Conservation (phyloP, 2,888 invertebrate genomes). For the Pharmacophagus antenor region DNA sequence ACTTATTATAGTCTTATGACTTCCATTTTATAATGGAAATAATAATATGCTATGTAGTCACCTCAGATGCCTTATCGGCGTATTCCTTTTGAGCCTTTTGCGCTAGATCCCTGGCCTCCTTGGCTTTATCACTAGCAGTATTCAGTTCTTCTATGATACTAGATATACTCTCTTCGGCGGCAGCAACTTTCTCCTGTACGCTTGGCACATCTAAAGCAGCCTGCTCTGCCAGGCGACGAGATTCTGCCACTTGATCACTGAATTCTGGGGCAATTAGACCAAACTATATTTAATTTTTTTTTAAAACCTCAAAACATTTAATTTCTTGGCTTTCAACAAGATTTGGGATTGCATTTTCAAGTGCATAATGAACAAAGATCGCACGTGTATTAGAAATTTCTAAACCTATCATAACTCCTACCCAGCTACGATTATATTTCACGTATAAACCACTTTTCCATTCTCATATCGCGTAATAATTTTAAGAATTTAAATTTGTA, state of each 20-base stretch:
- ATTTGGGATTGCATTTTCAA: no score
- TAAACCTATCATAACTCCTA: no score
- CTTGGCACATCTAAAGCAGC: slow-evolving; percentile 88
- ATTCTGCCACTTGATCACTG: slow-evolving; percentile 93
- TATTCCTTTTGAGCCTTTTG: slow-evolving; percentile 88
- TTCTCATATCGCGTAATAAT: no score
- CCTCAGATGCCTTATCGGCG: slow-evolving; percentile 89
- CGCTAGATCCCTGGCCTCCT: slow-evolving; percentile 85
- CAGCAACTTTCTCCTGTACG: slow-evolving; percentile 84
- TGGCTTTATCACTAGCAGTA: slow-evolving; percentile 89
- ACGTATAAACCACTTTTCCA: no score
- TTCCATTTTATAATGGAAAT: not conserved
- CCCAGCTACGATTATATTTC: no score
- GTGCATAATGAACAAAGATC: no score
- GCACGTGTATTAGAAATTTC: no score
- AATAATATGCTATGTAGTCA: slow-evolving; percentile 43
- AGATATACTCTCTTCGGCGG: slow-evolving; percentile 85
- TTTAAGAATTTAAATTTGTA: no score
- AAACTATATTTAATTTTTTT: no score
- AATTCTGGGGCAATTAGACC: slow-evolving; percentile 82
- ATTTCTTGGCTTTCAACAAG: no score
- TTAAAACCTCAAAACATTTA: no score
- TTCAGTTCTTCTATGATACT: slow-evolving; percentile 86
- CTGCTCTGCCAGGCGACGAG: slow-evolving; percentile 88
- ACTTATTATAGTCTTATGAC: no score